A percentile compares a stretch with the other conserved stretches of the same genome.
phyloP scores from a whole-genome alignment of 2,113 vertebrate species.

The Hydropotes inermis region DNA sequence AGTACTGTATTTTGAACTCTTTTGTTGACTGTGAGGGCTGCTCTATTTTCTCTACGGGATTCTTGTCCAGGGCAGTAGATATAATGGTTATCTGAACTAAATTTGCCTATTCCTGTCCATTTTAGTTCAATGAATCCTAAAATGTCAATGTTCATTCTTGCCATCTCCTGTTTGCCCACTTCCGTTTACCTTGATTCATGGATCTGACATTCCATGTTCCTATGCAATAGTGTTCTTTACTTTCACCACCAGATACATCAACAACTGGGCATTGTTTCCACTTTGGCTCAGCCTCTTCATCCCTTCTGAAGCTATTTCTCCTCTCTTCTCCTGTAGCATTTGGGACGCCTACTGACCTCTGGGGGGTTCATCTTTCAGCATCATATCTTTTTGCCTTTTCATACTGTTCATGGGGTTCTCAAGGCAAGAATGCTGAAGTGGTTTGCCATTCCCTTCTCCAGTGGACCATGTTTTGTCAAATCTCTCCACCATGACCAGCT shows the following conservation, averaged over 20 bases:
- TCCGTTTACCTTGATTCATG: not conserved
- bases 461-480: not conserved
- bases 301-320: not conserved
- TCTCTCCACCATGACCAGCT: not conserved
- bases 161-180: not conserved
- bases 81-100: not conserved
- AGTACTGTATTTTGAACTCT: not conserved
- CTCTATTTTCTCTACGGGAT: not conserved
- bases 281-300: not conserved
- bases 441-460: not conserved
- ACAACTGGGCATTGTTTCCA: not conserved
- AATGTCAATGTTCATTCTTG: not conserved
- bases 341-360: not conserved
- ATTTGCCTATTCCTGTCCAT: not conserved
- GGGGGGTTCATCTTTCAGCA: not conserved
- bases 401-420: not conserved
- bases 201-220: not conserved
- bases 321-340: not conserved
- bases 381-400: not conserved
- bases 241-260: not conserved
- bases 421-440: not conserved
- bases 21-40: not conserved
- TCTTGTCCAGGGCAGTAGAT: not conserved
- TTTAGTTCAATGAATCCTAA: not conserved
- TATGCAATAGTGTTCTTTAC: not conserved